Evolutionary conservation across 2,888 invertebrate genomes (phyloP).

Genomic region (Trichogramma evanescens): DNA sequence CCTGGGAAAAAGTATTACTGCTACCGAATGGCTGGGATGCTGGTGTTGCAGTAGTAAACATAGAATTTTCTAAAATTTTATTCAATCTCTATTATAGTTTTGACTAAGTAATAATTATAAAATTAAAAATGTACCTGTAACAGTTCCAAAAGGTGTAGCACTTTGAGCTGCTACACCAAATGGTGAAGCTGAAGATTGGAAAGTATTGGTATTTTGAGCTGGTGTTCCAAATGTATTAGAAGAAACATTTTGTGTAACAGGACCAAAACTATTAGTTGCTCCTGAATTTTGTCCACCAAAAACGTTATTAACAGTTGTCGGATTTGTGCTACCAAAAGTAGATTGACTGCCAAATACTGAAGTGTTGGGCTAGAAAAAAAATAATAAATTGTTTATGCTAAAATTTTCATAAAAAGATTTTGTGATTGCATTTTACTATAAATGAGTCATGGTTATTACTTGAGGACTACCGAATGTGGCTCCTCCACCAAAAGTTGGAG

Average conservation of each 20-base stretch:
- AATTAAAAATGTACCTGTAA: background rate
- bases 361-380: background rate
- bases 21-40: constrained; percentile 11
- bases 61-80: constrained; percentile 5
- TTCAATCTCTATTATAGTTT: too few relatives aligned
- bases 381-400: background rate
- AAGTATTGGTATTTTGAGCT: background rate
- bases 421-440: background rate
- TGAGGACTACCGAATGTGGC: constrained; percentile 26
- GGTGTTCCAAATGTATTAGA: constrained; percentile 8
- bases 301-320: constrained; percentile 13
- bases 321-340: constrained; percentile 17
- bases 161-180: constrained; percentile 1
- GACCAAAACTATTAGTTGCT: constrained; percentile 15
- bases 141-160: constrained; percentile 10
- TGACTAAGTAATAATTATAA: too few relatives aligned
- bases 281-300: constrained; percentile 23
- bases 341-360: constrained; percentile 18
- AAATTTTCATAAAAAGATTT: background rate
- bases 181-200: background rate
- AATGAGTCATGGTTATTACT: constrained; percentile 28
- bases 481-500: constrained; percentile 34
- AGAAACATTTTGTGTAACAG: background rate
- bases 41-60: constrained; percentile 2
- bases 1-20: too few relatives aligned